Evolutionary conservation across 2,888 invertebrate species (phyloP).

Genomic region (Chalcosyrphus nemorum): DNA sequence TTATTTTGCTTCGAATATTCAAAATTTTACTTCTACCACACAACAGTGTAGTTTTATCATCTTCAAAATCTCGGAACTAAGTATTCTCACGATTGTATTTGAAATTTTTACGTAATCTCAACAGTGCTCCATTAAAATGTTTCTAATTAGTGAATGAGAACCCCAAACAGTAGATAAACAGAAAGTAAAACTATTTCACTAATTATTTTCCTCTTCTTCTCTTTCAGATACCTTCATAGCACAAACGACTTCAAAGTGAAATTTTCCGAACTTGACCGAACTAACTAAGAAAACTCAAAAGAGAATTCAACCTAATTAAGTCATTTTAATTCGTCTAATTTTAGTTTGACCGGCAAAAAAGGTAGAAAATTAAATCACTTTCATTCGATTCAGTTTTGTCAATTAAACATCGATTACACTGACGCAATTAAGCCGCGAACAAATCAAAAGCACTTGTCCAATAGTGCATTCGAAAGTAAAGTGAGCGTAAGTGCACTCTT

Average conservation of each 20-base stretch:
- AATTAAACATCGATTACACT: slow-evolving; percentile 1
- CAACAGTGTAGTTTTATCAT: not conserved
- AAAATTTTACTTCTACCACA: not conserved
- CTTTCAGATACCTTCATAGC: slow-evolving; percentile 24
- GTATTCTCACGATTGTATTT: not conserved
- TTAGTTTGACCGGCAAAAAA: not conserved
- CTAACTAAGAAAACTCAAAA: not conserved
- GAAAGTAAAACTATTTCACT: slow-evolving; percentile 45
- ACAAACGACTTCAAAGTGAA: slow-evolving; percentile 40
- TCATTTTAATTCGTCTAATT: slow-evolving; percentile 19
- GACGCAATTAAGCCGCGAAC: slow-evolving; percentile 15
- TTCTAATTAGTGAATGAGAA: slow-evolving; percentile 2
- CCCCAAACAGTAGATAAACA: not conserved
- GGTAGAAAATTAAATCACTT: slow-evolving; percentile 29
- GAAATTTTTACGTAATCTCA: slow-evolving; percentile 5
- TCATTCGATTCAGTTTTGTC: slow-evolving; percentile 1
- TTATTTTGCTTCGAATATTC: not conserved
- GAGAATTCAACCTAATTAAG: slow-evolving; percentile 29
- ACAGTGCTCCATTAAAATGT: not conserved
- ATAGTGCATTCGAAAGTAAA: slow-evolving; percentile 40
- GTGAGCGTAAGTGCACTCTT: slow-evolving; percentile 23
- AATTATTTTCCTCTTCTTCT: slow-evolving; percentile 27
- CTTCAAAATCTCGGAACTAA: not conserved
- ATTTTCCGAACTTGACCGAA: slow-evolving; percentile 17
- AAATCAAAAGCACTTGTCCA: not conserved